Percentiles rank a stretch among this genome's conserved stretches.
These are phyloP conservation scores for Sarcophaga subvicina DNA, from an alignment of 2,888 invertebrate species.

Conservation along the genomic window DNA sequence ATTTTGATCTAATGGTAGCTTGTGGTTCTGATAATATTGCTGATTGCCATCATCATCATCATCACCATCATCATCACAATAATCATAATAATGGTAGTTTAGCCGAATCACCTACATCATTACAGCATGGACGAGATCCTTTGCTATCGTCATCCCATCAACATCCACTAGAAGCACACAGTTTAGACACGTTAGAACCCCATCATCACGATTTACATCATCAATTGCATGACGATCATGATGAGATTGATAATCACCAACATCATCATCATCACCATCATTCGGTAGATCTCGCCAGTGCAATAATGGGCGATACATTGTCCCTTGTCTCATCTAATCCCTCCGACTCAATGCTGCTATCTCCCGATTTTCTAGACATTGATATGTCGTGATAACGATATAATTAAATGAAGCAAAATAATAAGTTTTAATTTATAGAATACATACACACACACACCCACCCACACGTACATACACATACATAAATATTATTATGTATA, in stretches of 20 bases:
- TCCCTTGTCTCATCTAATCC: slow-evolving; percentile 74
- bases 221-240: slow-evolving; percentile 64
- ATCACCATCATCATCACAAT: slow-evolving; percentile 59
- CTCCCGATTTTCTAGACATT: slow-evolving; percentile 83
- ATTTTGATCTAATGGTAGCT: slow-evolving; percentile 64
- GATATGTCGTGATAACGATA: slow-evolving; percentile 82
- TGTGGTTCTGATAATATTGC: slow-evolving; percentile 60
- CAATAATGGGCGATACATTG: slow-evolving; percentile 82
- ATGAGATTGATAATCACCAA: slow-evolving; percentile 69
- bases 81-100: slow-evolving; percentile 68
- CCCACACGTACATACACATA: too few species aligned
- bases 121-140: slow-evolving; percentile 77
- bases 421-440: too few species aligned
- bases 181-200: slow-evolving; percentile 67
- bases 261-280: slow-evolving; percentile 72
- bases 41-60: slow-evolving; percentile 67
- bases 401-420: slow-evolving; percentile 1
- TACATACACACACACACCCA: too few species aligned
- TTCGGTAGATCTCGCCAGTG: slow-evolving; percentile 77
- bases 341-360: slow-evolving; percentile 82
- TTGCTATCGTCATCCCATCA: slow-evolving; percentile 79
- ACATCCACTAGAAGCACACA: slow-evolving; percentile 68
- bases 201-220: slow-evolving; percentile 68
- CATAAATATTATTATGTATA: too few species aligned
- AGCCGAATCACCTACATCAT: slow-evolving; percentile 69